These are phyloP conservation scores for Cryptus armator DNA, from an alignment of 2,888 invertebrate genomes.

Conservation along the genomic window DNA sequence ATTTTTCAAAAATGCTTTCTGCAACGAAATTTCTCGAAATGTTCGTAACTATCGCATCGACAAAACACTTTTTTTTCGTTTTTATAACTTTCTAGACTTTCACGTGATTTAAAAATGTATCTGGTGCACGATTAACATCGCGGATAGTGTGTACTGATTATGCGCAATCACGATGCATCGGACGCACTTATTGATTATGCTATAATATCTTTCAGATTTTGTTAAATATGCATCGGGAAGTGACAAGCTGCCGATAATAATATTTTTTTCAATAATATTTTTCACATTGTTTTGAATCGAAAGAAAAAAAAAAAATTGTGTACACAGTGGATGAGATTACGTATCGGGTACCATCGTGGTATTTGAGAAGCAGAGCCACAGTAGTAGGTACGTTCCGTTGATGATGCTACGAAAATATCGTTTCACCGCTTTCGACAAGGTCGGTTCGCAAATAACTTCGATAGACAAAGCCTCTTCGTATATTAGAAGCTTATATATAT, in stretches of 20 bases:
- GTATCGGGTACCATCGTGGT: no score
- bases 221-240: not conserved
- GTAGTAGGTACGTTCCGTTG: no score
- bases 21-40: not conserved
- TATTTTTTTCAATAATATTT: not conserved
- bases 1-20: no score
- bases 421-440: constrained; percentile 34
- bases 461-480: constrained; percentile 26
- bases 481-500: not conserved
- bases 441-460: constrained; percentile 40
- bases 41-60: not conserved
- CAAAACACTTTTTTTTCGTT: not conserved
- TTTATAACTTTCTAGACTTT: not conserved
- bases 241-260: not conserved
- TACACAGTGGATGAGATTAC: not conserved
- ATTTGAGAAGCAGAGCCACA: no score
- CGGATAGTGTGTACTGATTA: constrained; percentile 20
- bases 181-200: constrained; percentile 17
- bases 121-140: not conserved
- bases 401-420: constrained; percentile 17
- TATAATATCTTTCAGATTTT: constrained; percentile 4
- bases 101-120: constrained; percentile 15
- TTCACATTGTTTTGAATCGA: not conserved
- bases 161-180: constrained; percentile 22
- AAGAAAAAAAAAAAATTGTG: not conserved